Evolutionary conservation across 2,888 invertebrate species (phyloP), one percentile per base, ranked within the genome.

Genomic region (Brassicogethes aeneus): DNA sequence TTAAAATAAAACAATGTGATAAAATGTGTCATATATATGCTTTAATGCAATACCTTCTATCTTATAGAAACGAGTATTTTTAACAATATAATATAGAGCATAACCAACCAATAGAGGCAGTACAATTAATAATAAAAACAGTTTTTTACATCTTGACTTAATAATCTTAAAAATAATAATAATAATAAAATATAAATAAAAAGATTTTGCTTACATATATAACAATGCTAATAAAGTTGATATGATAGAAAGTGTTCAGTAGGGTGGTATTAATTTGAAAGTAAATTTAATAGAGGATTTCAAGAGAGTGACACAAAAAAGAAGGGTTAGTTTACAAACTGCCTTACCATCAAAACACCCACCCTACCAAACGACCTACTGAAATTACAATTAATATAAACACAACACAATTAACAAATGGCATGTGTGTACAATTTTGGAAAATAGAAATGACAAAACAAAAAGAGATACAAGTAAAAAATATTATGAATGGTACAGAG

Each of bases 291-390:
- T 23, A 23, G 23, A n/a, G n/a, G 5, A 23, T 7, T 23, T 23
- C 5, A 23, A 23, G 23, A 7, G 10, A 23, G 23, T 23, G 10
- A 23, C 10, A n/a, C n/a, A n/a, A n/a, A n/a, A n/a, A n/a, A n/a
- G n/a, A n/a, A n/a, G n/a, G n/a, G n/a, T n/a, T 23, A 23, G 36
- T 31, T 43, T 34, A 29, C 33, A 46, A 46, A 46, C 34, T 29
- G 37, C 42, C 49, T 49, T 47, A 48, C 51, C 50, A 39, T 44
- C 33, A 41, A 42, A 51, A 58, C 66, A 65, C 66, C 65, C 65
- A 66, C 65, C 67, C 67, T 67, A 67, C 65, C 64, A 67, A 67
- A 64, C 62, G 54, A n/a, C n/a, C 42, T 13, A 59, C 59, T 58
- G 59, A 61, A 59, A 55, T 45, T 13, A 23, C 23, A 23, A 7